Evolutionary conservation across 2,113 vertebrate species (phyloP), one percentile per base, ranked within the genome.

Genomic region (Alces alces): DNA sequence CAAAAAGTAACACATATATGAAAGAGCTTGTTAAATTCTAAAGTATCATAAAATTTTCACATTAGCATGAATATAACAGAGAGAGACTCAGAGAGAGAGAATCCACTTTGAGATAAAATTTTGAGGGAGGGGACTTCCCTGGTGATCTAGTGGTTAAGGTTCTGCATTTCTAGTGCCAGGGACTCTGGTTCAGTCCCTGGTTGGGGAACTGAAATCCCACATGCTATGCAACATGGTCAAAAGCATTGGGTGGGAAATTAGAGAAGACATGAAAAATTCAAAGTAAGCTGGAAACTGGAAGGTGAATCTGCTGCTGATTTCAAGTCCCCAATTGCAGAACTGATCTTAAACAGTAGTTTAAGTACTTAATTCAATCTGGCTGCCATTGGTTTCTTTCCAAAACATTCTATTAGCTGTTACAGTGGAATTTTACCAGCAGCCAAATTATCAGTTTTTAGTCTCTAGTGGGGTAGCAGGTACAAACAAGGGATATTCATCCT

Each of bases 271-370:
- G 28, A 86, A 80, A 43, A 97, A 89, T 50, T 27, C 0, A 6
- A 89, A 39, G 60, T 30, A 57, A 76, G 19, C 13, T 96, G 64
- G 50, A 97, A 95, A 97, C 88, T 70, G 89, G 80, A 58, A 43
- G 25, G 12, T 17, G 96, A 28, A 64, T 91, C 60, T 88, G 25
- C 21, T 0, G 12, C 25, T 86, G 92, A 86, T 91, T 98, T 86
- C 85, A 89, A 96, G 45, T 87, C 52, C 80, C 82, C 93, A 95
- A 91, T 86, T 61, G 70, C 66, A 93, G 55, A 92, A 70, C 54
- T 97, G 60, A 87, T 94, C 95, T 98, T 98, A 92, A 64, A 93
- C 1, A 76, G 92, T 79, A 93, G 95, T 97, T 90, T 96, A 98
- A 96, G 78, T 58, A 64, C 86, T 97, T 95, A 97, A 89, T 91